A percentile compares a stretch with the other conserved stretches of the same genome.
phyloP scores from a whole-genome alignment of 2,888 invertebrate species.

The Achlya flavicornis region DNA sequence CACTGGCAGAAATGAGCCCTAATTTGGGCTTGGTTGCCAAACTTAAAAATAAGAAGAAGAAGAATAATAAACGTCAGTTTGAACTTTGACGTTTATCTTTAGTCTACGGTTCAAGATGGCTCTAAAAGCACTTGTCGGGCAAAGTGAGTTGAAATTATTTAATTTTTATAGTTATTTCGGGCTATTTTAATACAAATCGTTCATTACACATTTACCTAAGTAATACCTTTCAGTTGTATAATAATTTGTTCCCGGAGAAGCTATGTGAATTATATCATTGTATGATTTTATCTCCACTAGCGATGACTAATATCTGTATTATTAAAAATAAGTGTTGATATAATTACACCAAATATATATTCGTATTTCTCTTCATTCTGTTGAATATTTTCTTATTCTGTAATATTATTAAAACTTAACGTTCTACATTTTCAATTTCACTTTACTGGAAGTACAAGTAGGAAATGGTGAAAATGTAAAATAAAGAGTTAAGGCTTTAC shows the following conservation, averaged over 20 bases:
- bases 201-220: not conserved
- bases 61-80: conserved; percentile 11
- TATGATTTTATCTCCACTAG: conserved; percentile 29
- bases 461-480: not conserved
- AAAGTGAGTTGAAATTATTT: conserved; percentile 87
- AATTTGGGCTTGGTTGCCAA: no score
- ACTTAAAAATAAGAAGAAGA: no score
- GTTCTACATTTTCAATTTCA: no score
- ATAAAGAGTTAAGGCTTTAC: no score
- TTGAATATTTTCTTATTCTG: not conserved
- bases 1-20: no score
- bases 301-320: conserved; percentile 56
- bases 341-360: not conserved
- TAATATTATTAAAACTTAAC: not conserved
- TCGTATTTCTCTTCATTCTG: no score
- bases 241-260: not conserved
- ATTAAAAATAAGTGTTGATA: not conserved
- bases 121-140: conserved; percentile 93
- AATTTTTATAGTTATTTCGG: conserved; percentile 22
- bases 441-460: not conserved
- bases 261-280: not conserved
- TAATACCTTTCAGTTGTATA: not conserved
- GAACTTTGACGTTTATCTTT: conserved; percentile 30
- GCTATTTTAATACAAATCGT: not conserved
- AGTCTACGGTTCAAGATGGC: conserved; percentile 88